phyloP scores from a whole-genome alignment of 2,797 vertebrate genomes.

The Borostomias antarcticus region DNA sequence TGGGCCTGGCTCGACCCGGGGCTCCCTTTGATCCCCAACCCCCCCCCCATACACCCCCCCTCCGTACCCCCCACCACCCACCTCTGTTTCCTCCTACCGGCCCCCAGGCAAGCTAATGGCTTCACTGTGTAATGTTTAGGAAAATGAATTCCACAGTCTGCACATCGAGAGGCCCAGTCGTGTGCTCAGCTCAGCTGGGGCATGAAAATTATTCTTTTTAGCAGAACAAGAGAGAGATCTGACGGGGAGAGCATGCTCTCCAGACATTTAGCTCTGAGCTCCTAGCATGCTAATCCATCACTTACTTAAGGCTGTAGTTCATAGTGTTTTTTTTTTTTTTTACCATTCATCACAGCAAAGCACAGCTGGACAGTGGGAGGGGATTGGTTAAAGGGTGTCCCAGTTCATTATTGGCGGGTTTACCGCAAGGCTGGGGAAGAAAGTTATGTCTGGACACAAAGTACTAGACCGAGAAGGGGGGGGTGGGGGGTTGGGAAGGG shows the following conservation, averaged over 20 bases:
- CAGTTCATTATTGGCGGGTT: not conserved
- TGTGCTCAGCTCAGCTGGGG: conserved; percentile 21
- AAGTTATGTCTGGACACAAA: not conserved
- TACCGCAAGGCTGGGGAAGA: not conserved
- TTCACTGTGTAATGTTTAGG: conserved; percentile 1
- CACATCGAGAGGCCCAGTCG: conserved; percentile 19
- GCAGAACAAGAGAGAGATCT: conserved; percentile 10
- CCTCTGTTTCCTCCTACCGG: conserved; percentile 50
- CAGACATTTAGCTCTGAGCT: conserved; percentile 10
- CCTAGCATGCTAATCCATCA: conserved; percentile 16
- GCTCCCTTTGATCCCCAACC: conserved; percentile 52
- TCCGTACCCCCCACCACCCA: conserved; percentile 16
- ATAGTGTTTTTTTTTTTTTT: conserved; percentile 11
- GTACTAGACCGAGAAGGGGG: not conserved
- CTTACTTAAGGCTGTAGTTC: conserved; percentile 18
- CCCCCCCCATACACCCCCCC: not conserved
- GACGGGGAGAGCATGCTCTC: conserved; percentile 12
- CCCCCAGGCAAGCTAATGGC: conserved; percentile 14
- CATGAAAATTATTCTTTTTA: conserved; percentile 7
- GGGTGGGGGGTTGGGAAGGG: not conserved
- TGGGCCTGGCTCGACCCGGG: conserved; percentile 23
- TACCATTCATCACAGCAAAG: not conserved
- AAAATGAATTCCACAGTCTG: not conserved
- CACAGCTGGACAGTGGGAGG: conserved; percentile 3
- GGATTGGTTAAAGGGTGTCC: not conserved